Evolutionary conservation across 2,797 vertebrate genomes (phyloP).

Genomic region (Silurus lanzhouensis): DNA sequence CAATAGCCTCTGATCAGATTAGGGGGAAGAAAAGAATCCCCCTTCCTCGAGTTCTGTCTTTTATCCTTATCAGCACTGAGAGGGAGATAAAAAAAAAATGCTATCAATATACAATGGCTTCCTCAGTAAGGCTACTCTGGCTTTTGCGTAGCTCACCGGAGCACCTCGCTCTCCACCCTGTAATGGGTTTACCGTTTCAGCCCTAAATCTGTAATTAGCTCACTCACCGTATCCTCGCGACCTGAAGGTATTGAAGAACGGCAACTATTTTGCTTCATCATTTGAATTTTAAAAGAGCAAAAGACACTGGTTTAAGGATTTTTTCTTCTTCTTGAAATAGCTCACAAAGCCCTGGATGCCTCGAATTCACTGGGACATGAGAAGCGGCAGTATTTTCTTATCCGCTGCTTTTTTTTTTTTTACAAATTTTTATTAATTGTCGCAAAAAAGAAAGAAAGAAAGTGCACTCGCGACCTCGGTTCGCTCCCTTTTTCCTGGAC

Average conservation of each 20-base stretch:
- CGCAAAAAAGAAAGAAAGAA: slow-evolving; percentile 16
- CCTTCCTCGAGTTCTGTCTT: slow-evolving; percentile 59
- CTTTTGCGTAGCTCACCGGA: slow-evolving; percentile 69
- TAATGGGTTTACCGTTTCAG: slow-evolving; percentile 68
- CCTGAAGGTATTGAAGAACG: slow-evolving; percentile 62
- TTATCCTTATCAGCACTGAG: slow-evolving; percentile 65
- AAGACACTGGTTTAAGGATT: neutral
- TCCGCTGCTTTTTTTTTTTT: too few species aligned
- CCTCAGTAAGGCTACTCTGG: slow-evolving; percentile 61
- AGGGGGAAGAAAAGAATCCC: slow-evolving; percentile 55
- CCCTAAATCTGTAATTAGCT: slow-evolving; percentile 74
- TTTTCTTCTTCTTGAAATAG: neutral
- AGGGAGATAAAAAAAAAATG: slow-evolving; percentile 64
- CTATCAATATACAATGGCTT: slow-evolving; percentile 75
- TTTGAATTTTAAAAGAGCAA: slow-evolving; percentile 38
- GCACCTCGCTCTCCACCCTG: slow-evolving; percentile 62
- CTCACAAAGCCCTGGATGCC: neutral
- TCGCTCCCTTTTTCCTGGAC: slow-evolving; percentile 29
- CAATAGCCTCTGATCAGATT: slow-evolving; percentile 83
- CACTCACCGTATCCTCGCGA: slow-evolving; percentile 64
- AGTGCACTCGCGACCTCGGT: slow-evolving; percentile 16
- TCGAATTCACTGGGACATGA: neutral
- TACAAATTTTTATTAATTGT: slow-evolving; percentile 49
- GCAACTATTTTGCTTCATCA: slow-evolving; percentile 40
- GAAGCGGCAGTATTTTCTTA: neutral